Evolutionary conservation across 2,888 invertebrate genomes (phyloP), one percentile per base, ranked within the genome.

Genomic region (Xylota sylvarum): DNA sequence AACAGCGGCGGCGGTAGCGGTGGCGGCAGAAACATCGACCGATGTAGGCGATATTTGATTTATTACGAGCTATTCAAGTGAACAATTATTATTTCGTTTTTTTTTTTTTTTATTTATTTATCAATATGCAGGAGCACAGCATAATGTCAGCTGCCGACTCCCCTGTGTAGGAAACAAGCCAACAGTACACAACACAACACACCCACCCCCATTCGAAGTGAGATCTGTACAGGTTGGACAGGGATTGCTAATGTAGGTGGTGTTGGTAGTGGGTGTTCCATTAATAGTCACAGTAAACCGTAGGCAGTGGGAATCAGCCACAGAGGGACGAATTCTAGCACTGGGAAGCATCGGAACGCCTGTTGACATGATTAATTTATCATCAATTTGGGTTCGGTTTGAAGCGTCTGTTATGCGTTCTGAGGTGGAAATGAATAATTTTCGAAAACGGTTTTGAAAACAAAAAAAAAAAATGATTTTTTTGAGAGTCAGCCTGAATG

Each of bases 1-100:
- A 84, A 84, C 40, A 67, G 67, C 56, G 48, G 77, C 74, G 50
- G 55, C 62, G 46, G 48, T 46, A 40, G 30, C 65, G 50, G 62
- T 23, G 40, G 64, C 40, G 50, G 52, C 78, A 73, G 69, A 55
- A 43, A 72, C 85, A 72, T 65, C 76, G 55, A 48, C 73, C 72
- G 50, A 73, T 69, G 86, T 86, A 86, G 86, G 86, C 86, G 86
- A 86, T 86, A 77, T 82, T 86, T 86, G 86, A 86, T 86, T 86
- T 86, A 86, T 86, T 82, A 78, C 86, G 12, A 62, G 77, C 77
- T 48, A 82, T 82, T 86, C 77, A 82, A 73, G 77, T 82, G 82
- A 82, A 82, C 86, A 78, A 64, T 82, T 43, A 64, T 69, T 60
- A 58, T 62, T 62, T 48, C 58, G 37, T 65, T 19, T 30, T 32